A percentile compares a stretch with the other conserved stretches of the same genome.
phyloP scores from a whole-genome alignment of 1,140 invertebrate genomes.

The Diplogasteroides magnus region DNA sequence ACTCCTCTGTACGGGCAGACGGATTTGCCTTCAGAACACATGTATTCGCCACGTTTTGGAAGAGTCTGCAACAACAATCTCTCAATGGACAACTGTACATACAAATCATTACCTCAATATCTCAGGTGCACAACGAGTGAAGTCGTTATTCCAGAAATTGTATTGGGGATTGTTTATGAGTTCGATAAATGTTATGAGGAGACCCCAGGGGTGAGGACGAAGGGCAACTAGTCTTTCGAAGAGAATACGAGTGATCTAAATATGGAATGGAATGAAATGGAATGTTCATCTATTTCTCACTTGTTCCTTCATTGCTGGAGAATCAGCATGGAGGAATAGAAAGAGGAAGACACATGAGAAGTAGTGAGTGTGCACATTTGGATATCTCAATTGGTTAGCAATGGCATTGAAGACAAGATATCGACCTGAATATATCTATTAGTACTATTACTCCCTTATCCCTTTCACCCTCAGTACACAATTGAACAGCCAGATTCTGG shows the following conservation, averaged over 20 bases:
- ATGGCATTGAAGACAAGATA: constrained; percentile 97
- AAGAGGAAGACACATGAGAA: constrained; percentile 94
- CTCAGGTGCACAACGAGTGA: constrained; percentile 96
- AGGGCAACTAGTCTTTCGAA: constrained; percentile 94
- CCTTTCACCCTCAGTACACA: constrained; percentile 81
- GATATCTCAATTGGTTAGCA: constrained; percentile 94
- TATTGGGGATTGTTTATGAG: constrained; percentile 97
- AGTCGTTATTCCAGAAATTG: constrained; percentile 98
- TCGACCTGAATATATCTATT: constrained; percentile 59
- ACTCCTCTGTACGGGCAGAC: not conserved
- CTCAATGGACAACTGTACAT: not conserved
- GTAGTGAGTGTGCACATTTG: constrained; percentile 98
- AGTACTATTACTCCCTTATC: not conserved
- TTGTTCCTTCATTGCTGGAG: not conserved
- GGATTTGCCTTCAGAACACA: constrained; percentile 14
- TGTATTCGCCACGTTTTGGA: constrained; percentile 31
- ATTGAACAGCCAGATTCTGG: constrained; percentile 91
- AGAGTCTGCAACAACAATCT: constrained; percentile 16
- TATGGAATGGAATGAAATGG: not conserved
- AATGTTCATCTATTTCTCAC: not conserved
- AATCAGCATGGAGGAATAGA: constrained; percentile 93
- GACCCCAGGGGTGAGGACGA: constrained; percentile 95
- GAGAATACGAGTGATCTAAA: constrained; percentile 75
- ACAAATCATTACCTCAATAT: constrained; percentile 99
- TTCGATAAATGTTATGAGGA: constrained; percentile 97